A percentile compares a stretch with the other conserved stretches of the same genome.
These are phyloP conservation scores for Panulirus ornatus DNA, from an alignment of 1,140 invertebrate species.

Conservation along the genomic window DNA sequence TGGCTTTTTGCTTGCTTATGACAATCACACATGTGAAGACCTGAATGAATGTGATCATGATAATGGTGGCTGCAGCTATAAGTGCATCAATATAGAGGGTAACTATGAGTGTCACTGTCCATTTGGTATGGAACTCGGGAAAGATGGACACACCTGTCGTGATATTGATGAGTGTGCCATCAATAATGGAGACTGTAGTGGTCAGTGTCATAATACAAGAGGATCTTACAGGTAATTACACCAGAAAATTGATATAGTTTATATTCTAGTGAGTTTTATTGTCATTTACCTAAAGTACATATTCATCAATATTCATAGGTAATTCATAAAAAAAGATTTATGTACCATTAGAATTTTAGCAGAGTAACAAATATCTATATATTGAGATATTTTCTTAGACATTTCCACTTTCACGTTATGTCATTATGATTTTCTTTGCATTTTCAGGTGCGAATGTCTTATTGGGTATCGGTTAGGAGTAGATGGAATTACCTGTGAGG, in stretches of 20 bases:
- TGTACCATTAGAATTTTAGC: too few species aligned
- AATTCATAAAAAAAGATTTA: too few species aligned
- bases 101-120: conserved; percentile 78
- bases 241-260: not conserved
- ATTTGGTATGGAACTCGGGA: conserved; percentile 77
- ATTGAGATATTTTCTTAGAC: too few species aligned
- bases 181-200: conserved; percentile 79
- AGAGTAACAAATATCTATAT: too few species aligned
- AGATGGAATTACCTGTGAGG: conserved; percentile 80
- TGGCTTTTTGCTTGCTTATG: conserved; percentile 77
- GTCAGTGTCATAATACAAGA: conserved; percentile 82
- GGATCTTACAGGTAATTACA: conserved; percentile 80
- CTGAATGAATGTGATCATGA: conserved; percentile 77
- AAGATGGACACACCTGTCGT: conserved; percentile 79
- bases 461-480: conserved; percentile 78
- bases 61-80: conserved; percentile 84
- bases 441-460: conserved; percentile 76
- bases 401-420: too few species aligned
- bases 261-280: too few species aligned
- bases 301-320: too few species aligned
- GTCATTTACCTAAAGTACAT: too few species aligned
- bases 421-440: not conserved
- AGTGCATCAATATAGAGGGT: conserved; percentile 90
- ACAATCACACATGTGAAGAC: conserved; percentile 77
- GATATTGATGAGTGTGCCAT: conserved; percentile 79